Percentiles rank a stretch among this genome's conserved stretches.
phyloP scores from a whole-genome alignment of 2,888 invertebrate species.

The Lasioglossum malachurum region DNA sequence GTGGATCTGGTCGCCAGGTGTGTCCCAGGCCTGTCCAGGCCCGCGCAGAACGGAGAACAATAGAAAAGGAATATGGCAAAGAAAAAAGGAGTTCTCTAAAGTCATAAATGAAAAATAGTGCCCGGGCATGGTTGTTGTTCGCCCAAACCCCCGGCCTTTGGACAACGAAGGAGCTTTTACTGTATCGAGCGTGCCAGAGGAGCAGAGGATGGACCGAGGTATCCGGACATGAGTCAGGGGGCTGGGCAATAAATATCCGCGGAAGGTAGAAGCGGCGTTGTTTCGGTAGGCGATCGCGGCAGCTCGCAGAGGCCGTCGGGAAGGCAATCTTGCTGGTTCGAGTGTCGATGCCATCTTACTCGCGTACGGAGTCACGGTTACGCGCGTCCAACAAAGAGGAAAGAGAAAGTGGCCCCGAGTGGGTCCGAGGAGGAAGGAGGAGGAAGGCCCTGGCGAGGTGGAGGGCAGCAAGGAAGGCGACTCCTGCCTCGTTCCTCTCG shows the following conservation, averaged over 20 bases:
- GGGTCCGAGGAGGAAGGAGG: not conserved
- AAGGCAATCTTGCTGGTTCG: constrained; percentile 54
- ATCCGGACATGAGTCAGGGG: constrained; percentile 30
- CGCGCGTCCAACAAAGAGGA: constrained; percentile 44
- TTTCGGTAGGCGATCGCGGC: constrained; percentile 49
- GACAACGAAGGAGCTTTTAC: no score
- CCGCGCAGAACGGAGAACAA: no score
- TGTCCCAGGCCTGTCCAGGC: no score
- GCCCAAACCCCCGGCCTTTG: no score
- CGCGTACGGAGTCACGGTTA: constrained; percentile 54
- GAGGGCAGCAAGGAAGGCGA: constrained; percentile 50
- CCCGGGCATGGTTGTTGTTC: no score
- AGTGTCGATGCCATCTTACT: constrained; percentile 55
- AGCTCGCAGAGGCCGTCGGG: constrained; percentile 43
- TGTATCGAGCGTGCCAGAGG: no score
- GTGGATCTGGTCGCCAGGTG: no score
- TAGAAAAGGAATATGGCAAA: no score
- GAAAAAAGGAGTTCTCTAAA: no score
- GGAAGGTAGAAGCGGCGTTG: constrained; percentile 45
- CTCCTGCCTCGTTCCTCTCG: constrained; percentile 48
- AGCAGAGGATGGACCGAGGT: not conserved
- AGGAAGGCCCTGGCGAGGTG: not conserved
- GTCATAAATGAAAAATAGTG: no score
- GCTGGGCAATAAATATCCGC: constrained; percentile 64
- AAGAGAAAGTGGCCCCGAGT: not conserved